A percentile compares a stretch with the other conserved stretches of the same genome.
phyloP scores from a whole-genome alignment of 2,888 invertebrate species.

The Cataglyphis rosenhaueri region DNA sequence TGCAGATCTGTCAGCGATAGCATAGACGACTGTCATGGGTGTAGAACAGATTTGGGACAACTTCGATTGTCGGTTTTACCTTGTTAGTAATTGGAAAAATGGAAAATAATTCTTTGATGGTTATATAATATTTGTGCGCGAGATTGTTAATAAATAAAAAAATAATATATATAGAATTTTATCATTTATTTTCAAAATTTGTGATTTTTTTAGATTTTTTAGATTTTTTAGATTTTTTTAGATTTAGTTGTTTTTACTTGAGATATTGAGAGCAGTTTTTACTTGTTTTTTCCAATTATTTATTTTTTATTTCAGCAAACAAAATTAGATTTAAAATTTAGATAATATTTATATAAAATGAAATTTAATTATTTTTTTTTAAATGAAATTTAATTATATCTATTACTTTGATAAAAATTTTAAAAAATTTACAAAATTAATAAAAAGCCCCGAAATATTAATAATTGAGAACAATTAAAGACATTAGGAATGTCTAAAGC shows the following conservation, averaged over 20 bases:
- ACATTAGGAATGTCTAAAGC: too few relatives aligned
- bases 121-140: background rate
- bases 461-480: too few relatives aligned
- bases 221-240: background rate
- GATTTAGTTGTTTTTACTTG: conserved; percentile 3
- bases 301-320: background rate
- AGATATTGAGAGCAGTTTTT: background rate
- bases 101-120: conserved; percentile 15
- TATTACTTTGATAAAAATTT: background rate
- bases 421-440: too few relatives aligned
- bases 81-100: background rate
- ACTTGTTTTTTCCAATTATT: background rate
- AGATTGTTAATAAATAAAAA: conserved; percentile 17
- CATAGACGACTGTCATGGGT: background rate
- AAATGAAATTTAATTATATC: background rate
- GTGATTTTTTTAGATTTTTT: conserved; percentile 5
- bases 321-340: background rate
- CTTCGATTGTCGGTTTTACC: background rate
- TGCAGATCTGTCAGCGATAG: conserved; percentile 10
- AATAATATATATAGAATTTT: background rate
- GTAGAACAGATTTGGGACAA: conserved; percentile 1
- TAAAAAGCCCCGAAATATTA: too few relatives aligned
- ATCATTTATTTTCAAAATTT: background rate
- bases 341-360: background rate
- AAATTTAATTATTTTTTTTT: background rate